Conservation (phyloP, 2,113 vertebrate species). For the Dicrurus megarhynchus region DNA sequence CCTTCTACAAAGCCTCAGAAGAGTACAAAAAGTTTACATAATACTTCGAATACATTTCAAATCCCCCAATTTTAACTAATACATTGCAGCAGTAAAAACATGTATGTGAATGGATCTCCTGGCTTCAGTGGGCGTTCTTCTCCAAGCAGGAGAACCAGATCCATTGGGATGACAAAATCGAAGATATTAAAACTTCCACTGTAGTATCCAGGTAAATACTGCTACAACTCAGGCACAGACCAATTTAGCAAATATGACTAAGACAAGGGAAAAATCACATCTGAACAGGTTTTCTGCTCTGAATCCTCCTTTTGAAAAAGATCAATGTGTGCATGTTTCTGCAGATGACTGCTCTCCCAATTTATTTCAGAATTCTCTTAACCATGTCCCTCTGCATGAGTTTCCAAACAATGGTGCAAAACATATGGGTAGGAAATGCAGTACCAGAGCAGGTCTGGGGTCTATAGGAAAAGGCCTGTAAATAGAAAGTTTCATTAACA, state of each 20-base stretch:
- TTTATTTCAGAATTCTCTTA: not conserved
- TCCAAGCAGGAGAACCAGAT: not conserved
- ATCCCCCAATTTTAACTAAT: not conserved
- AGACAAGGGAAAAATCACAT: not conserved
- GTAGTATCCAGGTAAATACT: not conserved
- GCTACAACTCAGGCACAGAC: not conserved
- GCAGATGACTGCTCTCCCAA: not conserved
- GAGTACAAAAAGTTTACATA: not conserved
- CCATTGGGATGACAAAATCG: not conserved
- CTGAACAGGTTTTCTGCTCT: not conserved
- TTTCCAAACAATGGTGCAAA: not conserved
- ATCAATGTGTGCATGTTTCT: not conserved
- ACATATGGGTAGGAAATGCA: not conserved
- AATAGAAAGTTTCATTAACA: not conserved
- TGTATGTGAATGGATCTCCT: not conserved
- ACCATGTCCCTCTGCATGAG: not conserved
- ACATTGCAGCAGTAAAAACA: not conserved
- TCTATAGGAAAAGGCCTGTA: not conserved
- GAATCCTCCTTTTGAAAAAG: not conserved
- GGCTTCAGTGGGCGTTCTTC: not conserved
- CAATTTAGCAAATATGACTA: not conserved
- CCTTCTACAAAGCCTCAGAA: not conserved
- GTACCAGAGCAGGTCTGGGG: not conserved
- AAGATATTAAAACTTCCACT: not conserved
- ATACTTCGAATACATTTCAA: not conserved